Conservation (phyloP, 2,888 invertebrate species). For the Drosophila leonis region DNA sequence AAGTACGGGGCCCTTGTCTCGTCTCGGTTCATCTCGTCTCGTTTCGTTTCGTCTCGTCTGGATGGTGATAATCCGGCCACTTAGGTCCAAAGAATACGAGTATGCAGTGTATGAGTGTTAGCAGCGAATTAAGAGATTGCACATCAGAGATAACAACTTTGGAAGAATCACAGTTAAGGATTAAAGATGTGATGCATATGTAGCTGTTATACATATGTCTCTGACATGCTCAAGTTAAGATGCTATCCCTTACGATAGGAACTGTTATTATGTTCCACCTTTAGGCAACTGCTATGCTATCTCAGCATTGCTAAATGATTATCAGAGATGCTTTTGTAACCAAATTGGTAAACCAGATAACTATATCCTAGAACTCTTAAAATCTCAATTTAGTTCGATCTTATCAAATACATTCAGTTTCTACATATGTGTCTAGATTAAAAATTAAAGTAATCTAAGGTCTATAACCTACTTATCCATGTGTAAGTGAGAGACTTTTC, state of each 20-base stretch:
- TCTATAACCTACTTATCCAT: background rate
- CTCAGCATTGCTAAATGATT: slow-evolving; percentile 33
- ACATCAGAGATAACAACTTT: slow-evolving; percentile 54
- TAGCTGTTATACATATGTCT: background rate
- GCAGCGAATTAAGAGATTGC: slow-evolving; percentile 57
- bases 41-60: background rate
- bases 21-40: background rate
- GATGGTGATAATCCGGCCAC: slow-evolving; percentile 37
- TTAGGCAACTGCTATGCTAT: slow-evolving; percentile 36
- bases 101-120: slow-evolving; percentile 2
- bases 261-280: slow-evolving; percentile 48
- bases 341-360: slow-evolving; percentile 66
- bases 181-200: slow-evolving; percentile 15
- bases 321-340: slow-evolving; percentile 31
- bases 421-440: slow-evolving; percentile 3
- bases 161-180: slow-evolving; percentile 25
- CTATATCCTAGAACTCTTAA: slow-evolving; percentile 48
- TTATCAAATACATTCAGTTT: slow-evolving; percentile 10
- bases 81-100: slow-evolving; percentile 2
- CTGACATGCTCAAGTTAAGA: slow-evolving; percentile 12
- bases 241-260: slow-evolving; percentile 31
- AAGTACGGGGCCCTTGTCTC: slow-evolving; percentile 6
- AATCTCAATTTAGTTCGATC: slow-evolving; percentile 44
- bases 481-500: background rate
- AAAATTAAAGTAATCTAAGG: background rate